These are phyloP conservation scores for Xylocopa sonorina DNA, from an alignment of 1,140 invertebrate species.

Conservation along the genomic window DNA sequence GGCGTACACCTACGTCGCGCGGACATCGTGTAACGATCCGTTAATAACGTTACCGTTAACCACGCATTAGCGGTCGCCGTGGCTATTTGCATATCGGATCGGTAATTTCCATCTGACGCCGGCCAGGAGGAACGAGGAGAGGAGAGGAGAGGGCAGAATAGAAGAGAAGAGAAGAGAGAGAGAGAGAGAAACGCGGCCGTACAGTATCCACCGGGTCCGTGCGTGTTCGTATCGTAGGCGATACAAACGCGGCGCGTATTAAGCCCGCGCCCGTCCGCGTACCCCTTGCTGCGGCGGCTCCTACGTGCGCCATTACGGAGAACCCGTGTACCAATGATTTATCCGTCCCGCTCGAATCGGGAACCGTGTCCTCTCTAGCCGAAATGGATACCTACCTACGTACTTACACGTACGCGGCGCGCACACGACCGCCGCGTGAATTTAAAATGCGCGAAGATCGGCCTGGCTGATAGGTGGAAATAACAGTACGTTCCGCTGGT, in stretches of 20 bases:
- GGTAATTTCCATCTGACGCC: constrained; percentile 72
- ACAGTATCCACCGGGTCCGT: too few relatives aligned
- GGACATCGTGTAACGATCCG: constrained; percentile 70
- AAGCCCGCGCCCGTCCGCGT: constrained; percentile 37
- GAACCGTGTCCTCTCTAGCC: constrained; percentile 48
- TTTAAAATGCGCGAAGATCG: constrained; percentile 64
- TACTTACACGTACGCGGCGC: too few relatives aligned
- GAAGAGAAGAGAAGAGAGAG: constrained; percentile 9
- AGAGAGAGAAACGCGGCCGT: too few relatives aligned
- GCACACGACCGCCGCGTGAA: constrained; percentile 45
- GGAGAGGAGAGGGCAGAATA: too few relatives aligned
- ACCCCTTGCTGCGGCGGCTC: constrained; percentile 39
- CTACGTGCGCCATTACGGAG: constrained; percentile 56
- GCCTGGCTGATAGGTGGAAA: constrained; percentile 37
- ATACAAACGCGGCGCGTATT: constrained; percentile 5
- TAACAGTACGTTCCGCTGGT: constrained; percentile 56
- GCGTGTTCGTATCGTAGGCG: neutral
- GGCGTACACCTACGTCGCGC: constrained; percentile 39
- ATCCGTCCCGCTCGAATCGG: constrained; percentile 54
- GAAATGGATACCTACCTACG: constrained; percentile 47
- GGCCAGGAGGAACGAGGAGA: constrained; percentile 19
- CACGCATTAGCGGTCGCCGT: constrained; percentile 71
- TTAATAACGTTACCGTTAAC: constrained; percentile 77
- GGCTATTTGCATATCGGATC: constrained; percentile 76
- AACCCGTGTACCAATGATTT: constrained; percentile 56